These are phyloP conservation scores for Oncorhynchus keta DNA, from an alignment of 2,113 vertebrate genomes.

Conservation along the genomic window DNA sequence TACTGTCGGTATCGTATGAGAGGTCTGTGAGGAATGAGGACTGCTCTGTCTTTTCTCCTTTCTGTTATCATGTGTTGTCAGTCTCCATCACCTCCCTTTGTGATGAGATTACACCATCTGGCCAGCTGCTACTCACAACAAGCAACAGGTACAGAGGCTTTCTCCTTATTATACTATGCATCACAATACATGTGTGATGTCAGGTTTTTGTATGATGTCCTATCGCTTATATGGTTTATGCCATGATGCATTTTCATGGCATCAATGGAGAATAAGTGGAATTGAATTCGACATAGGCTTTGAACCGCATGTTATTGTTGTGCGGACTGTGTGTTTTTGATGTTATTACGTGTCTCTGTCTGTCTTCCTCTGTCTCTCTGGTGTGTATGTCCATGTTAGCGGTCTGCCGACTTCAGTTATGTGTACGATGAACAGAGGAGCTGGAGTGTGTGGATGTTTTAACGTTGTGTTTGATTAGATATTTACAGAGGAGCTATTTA, in stretches of 20 bases:
- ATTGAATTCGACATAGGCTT: neutral
- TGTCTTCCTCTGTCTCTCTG: constrained; percentile 3
- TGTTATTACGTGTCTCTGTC: constrained; percentile 19
- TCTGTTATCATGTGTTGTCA: constrained; percentile 34
- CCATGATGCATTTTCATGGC: constrained; percentile 3
- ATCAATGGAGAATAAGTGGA: neutral
- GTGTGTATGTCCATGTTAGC: constrained; percentile 22
- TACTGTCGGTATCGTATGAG: constrained; percentile 24
- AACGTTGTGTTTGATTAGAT: too few species aligned
- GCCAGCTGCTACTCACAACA: constrained; percentile 41
- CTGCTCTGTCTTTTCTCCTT: constrained; percentile 43
- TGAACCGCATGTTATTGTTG: neutral
- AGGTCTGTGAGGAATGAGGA: constrained; percentile 16
- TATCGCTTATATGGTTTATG: neutral
- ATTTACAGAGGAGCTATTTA: too few species aligned
- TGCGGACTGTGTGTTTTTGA: neutral
- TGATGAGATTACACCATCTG: constrained; percentile 49
- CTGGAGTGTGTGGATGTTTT: neutral
- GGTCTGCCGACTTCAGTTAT: constrained; percentile 3
- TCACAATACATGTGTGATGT: constrained; percentile 26
- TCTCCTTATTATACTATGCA: constrained; percentile 30
- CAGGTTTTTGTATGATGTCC: neutral
- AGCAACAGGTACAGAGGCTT: constrained; percentile 74
- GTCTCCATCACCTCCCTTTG: constrained; percentile 27
- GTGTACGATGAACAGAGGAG: too few species aligned